Base-by-base conservation (phyloP, 2,888 invertebrate species). In the Drosophila anceps region DNA sequence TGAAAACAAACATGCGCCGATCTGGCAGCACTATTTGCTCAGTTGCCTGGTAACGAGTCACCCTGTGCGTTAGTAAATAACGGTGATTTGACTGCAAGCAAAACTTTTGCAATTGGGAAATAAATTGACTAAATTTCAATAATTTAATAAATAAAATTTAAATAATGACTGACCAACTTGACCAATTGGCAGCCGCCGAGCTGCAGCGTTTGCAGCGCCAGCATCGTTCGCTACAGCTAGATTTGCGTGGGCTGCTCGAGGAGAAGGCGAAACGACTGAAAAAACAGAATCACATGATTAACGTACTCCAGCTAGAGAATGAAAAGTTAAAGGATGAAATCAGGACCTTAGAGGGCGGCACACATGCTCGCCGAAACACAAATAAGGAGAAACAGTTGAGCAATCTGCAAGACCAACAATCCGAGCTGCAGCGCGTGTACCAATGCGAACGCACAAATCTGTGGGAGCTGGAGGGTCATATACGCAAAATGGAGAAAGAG, bases 161-260 rank as follows among this genome's bases (percentile, higher is more conserved):
- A 18, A 12, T 12, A 20, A 93, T 92, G 92, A 81, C 91, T 65
- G 95, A 96, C 85, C 96, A 96, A 82, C 94, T 96, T 93, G 96
- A 97, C 88, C 95, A 95, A 89, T 95, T 97, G 90, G 96, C 97
- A 4, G 96, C 96, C 89, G 95, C 96, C 68, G 93, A 98, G 91
- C 93, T 97, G 85, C 94, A 95, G 20, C 95, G 97, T 75, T 93
- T 98, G 46, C 96, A 96, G 82, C 94, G 97, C 88, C 97, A 92
- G 85, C 88, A 91, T 61, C 90, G 92, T 12, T 78, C 87, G 1
- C 71, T 93, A 27, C 91, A 92, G 72, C 73, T 91, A 57, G 92
- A 92, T 35, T 73, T 93, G 27, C 81, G 90, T 3, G 82, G 82
- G 18, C 84, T 93, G 18, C 78, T 92, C 10, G 92, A 93, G 35